Evolutionary conservation across 92 coral and sea anemone genomes (phyloP), one percentile per base, ranked within the genome.

Genomic region (Porites cylindrica): DNA sequence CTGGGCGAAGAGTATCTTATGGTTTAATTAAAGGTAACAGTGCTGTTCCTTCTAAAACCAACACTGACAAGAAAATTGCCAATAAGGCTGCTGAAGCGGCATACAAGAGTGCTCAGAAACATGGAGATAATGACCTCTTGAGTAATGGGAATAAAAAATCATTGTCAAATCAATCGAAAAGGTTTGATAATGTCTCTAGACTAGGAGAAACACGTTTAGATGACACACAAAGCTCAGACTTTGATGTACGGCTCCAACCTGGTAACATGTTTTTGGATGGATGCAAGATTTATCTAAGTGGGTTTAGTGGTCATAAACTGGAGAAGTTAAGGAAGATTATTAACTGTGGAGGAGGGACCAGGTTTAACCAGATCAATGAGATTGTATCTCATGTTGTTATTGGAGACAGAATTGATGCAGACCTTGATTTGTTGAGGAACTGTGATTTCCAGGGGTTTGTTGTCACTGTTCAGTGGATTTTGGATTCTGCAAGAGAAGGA

Each of bases 211-310:
- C 82, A 21, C 63, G 54, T 19, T 2, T 83, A 7, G 86, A 82
- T 3, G 86, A 84, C 53, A 13, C 68, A 29, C 77, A 70, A 19
- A 88, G 88, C 72, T 78, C 77, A 29, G 96, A 89, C 71, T 95
- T 93, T 70, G 89, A 95, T 87, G 88, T 92, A 9, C 77, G 83
- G 50, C 74, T 97, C 51, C 89, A 88, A 52, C 90, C 93, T 8
- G 99, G 98, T 12, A 93, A 91, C 66, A 76, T 91, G 93, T 97
- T 97, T 87, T 91, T 97, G 60, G 99, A 97, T 92, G 99, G 99
- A 4, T 97, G 98, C 75, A 96, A 92, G 86, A 90, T 97, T 52
- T 97, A 77, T 82, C 81, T 97, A 66, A 93, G 98, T 92, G 98
- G 98, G 12, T 97, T 97, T 70, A 86, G 76, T 86, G 97, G 95